Percentiles rank a stretch among this genome's conserved stretches.
Conservation (phyloP, 2,797 vertebrate species). For the Amblyraja radiata region DNA sequence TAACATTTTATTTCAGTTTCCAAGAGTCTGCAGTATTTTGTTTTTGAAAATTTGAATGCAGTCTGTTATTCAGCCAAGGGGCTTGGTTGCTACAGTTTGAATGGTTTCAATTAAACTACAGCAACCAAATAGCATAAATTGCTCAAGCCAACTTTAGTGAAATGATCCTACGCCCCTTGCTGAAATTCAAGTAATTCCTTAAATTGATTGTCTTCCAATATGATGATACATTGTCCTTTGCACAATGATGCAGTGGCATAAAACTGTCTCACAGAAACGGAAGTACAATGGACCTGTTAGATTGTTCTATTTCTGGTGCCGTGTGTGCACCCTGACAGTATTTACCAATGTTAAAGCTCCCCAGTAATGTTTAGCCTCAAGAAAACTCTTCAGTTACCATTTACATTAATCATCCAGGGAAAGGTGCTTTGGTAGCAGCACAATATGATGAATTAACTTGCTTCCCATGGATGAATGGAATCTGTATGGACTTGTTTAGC, state of each 20-base stretch:
- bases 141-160: background rate
- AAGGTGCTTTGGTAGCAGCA: slow-evolving; percentile 23
- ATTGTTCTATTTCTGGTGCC: background rate
- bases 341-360: background rate
- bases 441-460: slow-evolving; percentile 3
- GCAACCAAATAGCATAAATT: background rate
- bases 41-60: background rate
- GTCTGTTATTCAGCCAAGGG: no score
- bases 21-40: no score
- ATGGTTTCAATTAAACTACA: background rate
- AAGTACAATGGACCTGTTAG: background rate
- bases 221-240: background rate
- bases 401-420: background rate
- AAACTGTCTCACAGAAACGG: background rate
- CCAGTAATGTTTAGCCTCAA: slow-evolving; percentile 9
- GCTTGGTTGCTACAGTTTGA: background rate
- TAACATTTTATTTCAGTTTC: no score
- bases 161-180: background rate
- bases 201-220: background rate
- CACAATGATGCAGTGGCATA: background rate
- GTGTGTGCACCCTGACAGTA: background rate
- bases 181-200: background rate
- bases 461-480: background rate
- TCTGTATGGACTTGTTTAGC: background rate
- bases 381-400: background rate